A percentile compares a stretch with the other conserved stretches of the same genome.
Evolutionary conservation across 2,113 vertebrate genomes (phyloP).

Genomic region (Reinhardtius hippoglossoides): DNA sequence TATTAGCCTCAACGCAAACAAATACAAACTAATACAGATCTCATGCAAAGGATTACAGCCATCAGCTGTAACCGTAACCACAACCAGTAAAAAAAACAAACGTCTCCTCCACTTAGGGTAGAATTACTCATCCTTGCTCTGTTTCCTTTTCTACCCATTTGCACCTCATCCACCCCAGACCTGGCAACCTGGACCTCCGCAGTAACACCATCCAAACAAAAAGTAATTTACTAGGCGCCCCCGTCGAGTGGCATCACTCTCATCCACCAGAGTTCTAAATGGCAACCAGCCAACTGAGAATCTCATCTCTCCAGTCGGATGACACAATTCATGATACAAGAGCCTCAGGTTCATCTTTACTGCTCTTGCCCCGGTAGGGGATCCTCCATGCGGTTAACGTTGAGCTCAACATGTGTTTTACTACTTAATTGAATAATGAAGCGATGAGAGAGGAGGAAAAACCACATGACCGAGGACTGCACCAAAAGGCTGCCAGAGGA

Average conservation of each 20-base stretch:
- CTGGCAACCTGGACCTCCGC: conserved; percentile 22
- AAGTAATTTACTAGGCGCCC: conserved; percentile 40
- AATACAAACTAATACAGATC: conserved; percentile 21
- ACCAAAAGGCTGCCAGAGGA: conserved; percentile 54
- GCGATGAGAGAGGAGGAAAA: conserved; percentile 66
- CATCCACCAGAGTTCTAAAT: conserved; percentile 32
- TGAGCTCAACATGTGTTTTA: conserved; percentile 69
- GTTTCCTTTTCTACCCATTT: conserved; percentile 15
- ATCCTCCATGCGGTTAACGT: conserved; percentile 58
- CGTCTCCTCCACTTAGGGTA: conserved; percentile 2
- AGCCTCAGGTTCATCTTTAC: conserved; percentile 50
- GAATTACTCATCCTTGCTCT: conserved; percentile 15
- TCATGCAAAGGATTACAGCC: background rate
- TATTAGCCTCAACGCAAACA: conserved; percentile 32
- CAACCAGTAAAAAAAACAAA: conserved; percentile 28
- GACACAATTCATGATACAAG: conserved; percentile 27
- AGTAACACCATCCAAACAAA: conserved; percentile 15
- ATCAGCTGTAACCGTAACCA: background rate
- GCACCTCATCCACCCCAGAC: conserved; percentile 18
- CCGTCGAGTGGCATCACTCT: conserved; percentile 41
- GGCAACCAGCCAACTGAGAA: conserved; percentile 49
- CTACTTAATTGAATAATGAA: conserved; percentile 80
- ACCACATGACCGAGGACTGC: conserved; percentile 55
- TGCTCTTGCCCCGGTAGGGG: conserved; percentile 49
- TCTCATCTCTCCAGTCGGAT: conserved; percentile 49